phyloP scores from a whole-genome alignment of 2,113 vertebrate genomes.

The Eidolon helvum region DNA sequence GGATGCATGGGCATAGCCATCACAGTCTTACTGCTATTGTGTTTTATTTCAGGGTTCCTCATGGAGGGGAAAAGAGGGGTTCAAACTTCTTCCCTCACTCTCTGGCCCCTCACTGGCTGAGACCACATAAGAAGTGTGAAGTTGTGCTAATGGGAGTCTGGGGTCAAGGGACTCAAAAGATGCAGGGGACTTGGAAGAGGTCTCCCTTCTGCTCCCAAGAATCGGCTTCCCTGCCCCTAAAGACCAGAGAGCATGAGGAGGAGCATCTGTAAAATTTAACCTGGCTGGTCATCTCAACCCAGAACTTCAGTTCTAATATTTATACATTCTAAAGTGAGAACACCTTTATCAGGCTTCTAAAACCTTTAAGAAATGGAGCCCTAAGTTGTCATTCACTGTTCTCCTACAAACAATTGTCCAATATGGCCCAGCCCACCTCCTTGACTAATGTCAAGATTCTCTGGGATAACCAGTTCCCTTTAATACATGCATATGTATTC shows the following conservation, averaged over 20 bases:
- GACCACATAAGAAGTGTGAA: background rate
- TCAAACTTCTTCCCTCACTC: background rate
- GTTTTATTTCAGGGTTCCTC: background rate
- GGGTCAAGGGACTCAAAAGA: background rate
- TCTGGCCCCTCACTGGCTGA: background rate
- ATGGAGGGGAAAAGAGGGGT: too few relatives aligned
- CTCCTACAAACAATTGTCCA: background rate
- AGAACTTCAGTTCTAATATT: background rate
- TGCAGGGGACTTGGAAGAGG: background rate
- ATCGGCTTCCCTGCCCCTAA: background rate
- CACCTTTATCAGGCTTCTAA: background rate
- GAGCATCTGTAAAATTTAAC: background rate
- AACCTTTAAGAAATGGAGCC: background rate
- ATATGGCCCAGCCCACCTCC: accelerated
- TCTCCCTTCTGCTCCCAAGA: background rate
- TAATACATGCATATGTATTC: background rate
- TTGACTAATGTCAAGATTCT: background rate
- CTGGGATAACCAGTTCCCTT: background rate
- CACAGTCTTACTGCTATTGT: background rate
- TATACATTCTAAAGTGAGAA: background rate
- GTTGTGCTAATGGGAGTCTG: background rate
- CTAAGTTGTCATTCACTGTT: background rate
- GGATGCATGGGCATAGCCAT: background rate
- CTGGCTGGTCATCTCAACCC: background rate
- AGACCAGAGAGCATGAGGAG: background rate